Base-by-base conservation (phyloP, 2,888 invertebrate species). In the Cataglyphis rosenhaueri region DNA sequence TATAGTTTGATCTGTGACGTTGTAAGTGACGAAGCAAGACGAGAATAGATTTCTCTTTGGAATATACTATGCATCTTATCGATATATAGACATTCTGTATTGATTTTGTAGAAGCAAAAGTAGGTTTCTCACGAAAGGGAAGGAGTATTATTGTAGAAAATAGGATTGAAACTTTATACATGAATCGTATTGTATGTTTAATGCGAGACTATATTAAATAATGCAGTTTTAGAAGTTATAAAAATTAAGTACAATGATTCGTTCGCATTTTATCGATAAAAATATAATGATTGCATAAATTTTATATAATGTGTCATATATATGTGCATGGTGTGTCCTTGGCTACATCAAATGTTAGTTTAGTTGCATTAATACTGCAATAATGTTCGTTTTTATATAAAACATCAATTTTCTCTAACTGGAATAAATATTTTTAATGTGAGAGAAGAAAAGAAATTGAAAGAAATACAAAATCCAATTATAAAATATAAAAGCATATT, bases 21-120 rank as follows among this genome's bases (percentile, higher is more conserved):
- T 21, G 35, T n/a, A 44, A 73, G 82, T 82, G 73, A 85, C 68
- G 83, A 85, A 82, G 57, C 68, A 70, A 81, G 61, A 81, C 83
- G 64, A 85, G 82, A 87, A 88, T 88, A 86, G 85, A 83, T 78
- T 59, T 83, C 82, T 79, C 76, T 86, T 81, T 73, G 41, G 64
- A 64, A 75, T 57, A 61, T 70, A 82, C 52, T 74, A 68, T 59
- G 86, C 79, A 65, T 38, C 62, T 82, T 81, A 82, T 87, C 81
- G 86, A 88, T 86, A 86, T 65, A 73, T 65, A 78, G n/a, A 55
- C 59, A 55, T 25, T 32, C 15, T 57, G 65, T 86, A 86, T 88
- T 70, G 87, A 87, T 88, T 83, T 81, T 29, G 8, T 71, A 66
- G 70, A 55, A 59, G 32, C 21, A 59, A 81, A 83, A 68, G 68